Percentiles rank a stretch among this genome's conserved stretches.
These are phyloP conservation scores for Orius laevigatus DNA, from an alignment of 1,140 invertebrate genomes.

Conservation along the genomic window DNA sequence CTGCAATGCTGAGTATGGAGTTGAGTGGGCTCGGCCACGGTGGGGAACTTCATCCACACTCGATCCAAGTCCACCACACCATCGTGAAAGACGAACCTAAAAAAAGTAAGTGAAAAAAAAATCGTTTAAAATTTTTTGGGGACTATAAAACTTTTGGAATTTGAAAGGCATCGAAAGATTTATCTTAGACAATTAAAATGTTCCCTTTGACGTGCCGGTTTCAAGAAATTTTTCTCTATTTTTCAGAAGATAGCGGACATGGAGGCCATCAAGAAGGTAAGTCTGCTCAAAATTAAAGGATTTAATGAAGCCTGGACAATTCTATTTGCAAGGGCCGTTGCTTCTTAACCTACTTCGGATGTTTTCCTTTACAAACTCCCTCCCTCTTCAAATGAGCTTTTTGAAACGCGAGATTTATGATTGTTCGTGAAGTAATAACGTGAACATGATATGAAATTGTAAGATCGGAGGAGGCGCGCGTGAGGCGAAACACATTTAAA, in stretches of 20 bases:
- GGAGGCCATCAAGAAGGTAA: constrained; percentile 14
- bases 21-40: constrained; percentile 12
- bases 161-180: too few species aligned
- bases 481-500: constrained; percentile 12
- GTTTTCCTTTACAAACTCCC: too few species aligned
- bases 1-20: constrained; percentile 15
- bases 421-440: constrained; percentile 10
- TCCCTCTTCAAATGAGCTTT: too few species aligned
- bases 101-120: constrained; percentile 12
- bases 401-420: too few species aligned
- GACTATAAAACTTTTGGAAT: not conserved
- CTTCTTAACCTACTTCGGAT: too few species aligned
- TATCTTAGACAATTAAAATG: too few species aligned
- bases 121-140: not conserved
- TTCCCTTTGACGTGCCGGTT: too few species aligned
- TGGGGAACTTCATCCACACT: constrained; percentile 14
- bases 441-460: constrained; percentile 16
- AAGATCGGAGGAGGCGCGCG: constrained; percentile 2
- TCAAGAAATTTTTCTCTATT: not conserved
- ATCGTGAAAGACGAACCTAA: constrained; percentile 11
- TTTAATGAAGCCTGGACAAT: too few species aligned
- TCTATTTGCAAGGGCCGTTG: too few species aligned
- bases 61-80: constrained; percentile 13
- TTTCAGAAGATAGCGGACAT: constrained; percentile 14
- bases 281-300: not conserved